Conservation (phyloP, 2,113 vertebrate species). For the Lophochroa leadbeateri region DNA sequence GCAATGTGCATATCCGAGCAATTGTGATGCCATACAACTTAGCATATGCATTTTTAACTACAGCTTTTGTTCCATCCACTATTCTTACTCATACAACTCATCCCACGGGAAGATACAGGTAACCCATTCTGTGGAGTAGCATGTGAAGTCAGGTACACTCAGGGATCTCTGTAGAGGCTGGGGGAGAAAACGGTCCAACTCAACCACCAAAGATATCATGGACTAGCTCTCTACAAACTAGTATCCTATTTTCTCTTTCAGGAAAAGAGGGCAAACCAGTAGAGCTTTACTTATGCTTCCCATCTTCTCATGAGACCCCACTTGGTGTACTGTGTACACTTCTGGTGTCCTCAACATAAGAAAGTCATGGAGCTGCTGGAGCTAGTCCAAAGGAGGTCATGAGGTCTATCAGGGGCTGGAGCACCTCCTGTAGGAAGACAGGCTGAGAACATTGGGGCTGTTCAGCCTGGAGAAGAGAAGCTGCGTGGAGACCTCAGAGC, state of each 20-base stretch:
- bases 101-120: not conserved
- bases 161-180: not conserved
- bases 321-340: not conserved
- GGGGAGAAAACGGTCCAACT: rapidly evolving
- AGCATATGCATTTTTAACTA: not conserved
- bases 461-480: not conserved
- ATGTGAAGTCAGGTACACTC: not conserved
- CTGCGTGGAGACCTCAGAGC: not conserved
- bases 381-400: not conserved
- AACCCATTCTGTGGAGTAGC: not conserved
- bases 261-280: not conserved
- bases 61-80: not conserved
- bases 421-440: not conserved
- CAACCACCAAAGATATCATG: not conserved
- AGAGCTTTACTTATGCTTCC: not conserved
- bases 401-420: not conserved
- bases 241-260: not conserved
- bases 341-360: not conserved
- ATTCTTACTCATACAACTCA: not conserved
- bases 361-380: not conserved
- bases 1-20: rapidly evolving
- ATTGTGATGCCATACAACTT: not conserved
- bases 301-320: not conserved
- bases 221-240: not conserved
- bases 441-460: not conserved